Conservation (phyloP, 2,888 invertebrate genomes). For the Polymixis lichenea region DNA sequence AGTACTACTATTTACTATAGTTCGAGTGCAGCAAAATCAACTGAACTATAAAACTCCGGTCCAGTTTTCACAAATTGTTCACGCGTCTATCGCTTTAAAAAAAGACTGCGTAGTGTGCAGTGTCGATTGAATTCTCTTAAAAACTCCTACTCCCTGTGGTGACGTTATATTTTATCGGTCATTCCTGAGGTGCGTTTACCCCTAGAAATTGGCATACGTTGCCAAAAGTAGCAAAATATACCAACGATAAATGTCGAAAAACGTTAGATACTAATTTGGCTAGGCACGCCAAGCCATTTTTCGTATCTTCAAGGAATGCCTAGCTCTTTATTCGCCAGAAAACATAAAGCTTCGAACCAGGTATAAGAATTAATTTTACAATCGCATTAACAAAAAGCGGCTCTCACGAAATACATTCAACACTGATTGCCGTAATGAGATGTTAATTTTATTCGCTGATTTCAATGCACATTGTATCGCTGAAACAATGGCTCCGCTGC, state of each 20-base stretch:
- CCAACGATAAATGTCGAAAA: conserved; percentile 43
- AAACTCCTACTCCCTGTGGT: conserved; percentile 69
- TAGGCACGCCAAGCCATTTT: background rate
- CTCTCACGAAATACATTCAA: conserved; percentile 38
- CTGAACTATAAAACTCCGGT: conserved; percentile 73
- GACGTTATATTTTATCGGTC: conserved; percentile 81
- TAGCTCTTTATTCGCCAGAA: background rate
- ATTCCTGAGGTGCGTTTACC: conserved; percentile 76
- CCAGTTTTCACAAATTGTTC: conserved; percentile 78
- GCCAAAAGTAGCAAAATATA: conserved; percentile 63
- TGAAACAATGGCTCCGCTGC: conserved; percentile 50
- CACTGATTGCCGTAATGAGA: conserved; percentile 41
- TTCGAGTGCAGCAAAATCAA: conserved; percentile 44
- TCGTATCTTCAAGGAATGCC: background rate
- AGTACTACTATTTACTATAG: background rate
- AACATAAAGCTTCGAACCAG: background rate
- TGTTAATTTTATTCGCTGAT: conserved; percentile 58
- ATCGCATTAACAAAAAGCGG: conserved; percentile 8
- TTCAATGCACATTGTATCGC: conserved; percentile 42
- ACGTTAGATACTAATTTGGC: conserved; percentile 53
- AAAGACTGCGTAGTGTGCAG: conserved; percentile 67
- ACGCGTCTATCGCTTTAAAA: conserved; percentile 71
- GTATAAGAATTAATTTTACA: background rate
- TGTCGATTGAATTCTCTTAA: conserved; percentile 80
- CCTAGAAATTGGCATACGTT: conserved; percentile 69